These are phyloP conservation scores for Streptopelia turtur DNA, from an alignment of 2,797 vertebrate species.

Conservation along the genomic window DNA sequence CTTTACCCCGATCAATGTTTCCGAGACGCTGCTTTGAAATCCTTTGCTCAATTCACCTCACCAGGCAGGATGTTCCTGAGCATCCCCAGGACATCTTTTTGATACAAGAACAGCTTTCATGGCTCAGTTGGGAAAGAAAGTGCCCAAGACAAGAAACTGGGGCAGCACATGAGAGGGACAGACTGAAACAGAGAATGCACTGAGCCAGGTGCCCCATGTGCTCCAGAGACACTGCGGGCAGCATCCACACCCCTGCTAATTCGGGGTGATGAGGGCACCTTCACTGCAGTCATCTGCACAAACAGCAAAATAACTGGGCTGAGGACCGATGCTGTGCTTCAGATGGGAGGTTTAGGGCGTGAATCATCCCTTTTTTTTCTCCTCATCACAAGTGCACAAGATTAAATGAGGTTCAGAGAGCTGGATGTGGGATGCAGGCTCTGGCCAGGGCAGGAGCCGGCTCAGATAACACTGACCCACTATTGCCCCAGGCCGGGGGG, in stretches of 20 bases:
- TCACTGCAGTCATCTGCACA: background rate
- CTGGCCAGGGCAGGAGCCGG: background rate
- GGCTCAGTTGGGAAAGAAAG: background rate
- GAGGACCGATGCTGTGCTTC: background rate
- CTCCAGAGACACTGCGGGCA: background rate
- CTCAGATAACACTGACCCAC: background rate
- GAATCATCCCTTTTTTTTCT: background rate
- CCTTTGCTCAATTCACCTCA: background rate
- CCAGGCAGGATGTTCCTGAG: background rate
- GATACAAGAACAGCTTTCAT: background rate
- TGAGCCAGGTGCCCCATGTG: background rate
- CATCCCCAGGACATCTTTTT: background rate
- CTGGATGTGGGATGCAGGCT: background rate
- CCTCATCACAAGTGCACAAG: background rate
- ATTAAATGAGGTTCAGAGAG: background rate
- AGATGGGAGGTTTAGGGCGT: rapidly evolving
- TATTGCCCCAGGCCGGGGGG: background rate
- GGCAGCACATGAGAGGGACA: background rate
- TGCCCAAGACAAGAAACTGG: background rate
- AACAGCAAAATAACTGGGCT: background rate
- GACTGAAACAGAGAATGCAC: background rate
- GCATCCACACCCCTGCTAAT: background rate
- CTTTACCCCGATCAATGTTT: background rate
- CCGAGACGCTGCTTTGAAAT: background rate
- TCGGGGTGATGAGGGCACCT: background rate